These are phyloP conservation scores for Lasioglossum vierecki DNA, from an alignment of 2,888 invertebrate genomes.

Conservation along the genomic window DNA sequence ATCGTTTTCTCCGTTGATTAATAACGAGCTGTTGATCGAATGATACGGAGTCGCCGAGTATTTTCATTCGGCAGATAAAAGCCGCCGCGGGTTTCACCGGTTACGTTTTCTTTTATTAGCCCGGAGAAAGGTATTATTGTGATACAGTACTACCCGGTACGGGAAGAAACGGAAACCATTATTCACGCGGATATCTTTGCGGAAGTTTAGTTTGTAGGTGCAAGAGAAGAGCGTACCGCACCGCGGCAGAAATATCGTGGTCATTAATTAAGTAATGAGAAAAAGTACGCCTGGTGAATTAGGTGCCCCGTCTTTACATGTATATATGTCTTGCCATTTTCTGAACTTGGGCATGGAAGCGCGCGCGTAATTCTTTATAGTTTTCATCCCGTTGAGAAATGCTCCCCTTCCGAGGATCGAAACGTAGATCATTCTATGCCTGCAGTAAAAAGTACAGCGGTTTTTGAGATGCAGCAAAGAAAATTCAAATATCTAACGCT, in stretches of 20 bases:
- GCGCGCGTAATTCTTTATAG: neutral
- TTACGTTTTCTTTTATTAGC: slow-evolving; percentile 54
- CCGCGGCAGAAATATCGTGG: slow-evolving; percentile 22
- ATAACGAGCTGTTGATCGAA: slow-evolving; percentile 56
- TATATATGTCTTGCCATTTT: slow-evolving; percentile 16
- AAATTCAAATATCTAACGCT: neutral
- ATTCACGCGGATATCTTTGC: slow-evolving; percentile 58
- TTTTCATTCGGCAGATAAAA: slow-evolving; percentile 18
- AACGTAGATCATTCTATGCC: neutral
- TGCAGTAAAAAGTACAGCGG: neutral
- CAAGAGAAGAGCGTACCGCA: slow-evolving; percentile 18
- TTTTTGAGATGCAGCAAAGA: neutral
- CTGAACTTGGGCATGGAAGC: neutral
- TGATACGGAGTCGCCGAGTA: neutral
- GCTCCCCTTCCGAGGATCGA: neutral
- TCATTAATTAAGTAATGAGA: slow-evolving; percentile 48
- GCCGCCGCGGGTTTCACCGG: neutral
- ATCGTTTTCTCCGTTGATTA: slow-evolving; percentile 44
- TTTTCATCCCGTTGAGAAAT: slow-evolving; percentile 1
- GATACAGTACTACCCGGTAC: slow-evolving; percentile 49
- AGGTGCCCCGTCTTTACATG: slow-evolving; percentile 19
- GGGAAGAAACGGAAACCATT: slow-evolving; percentile 57
- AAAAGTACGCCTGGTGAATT: slow-evolving; percentile 34
- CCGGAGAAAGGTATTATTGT: slow-evolving; percentile 47
- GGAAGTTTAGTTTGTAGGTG: slow-evolving; percentile 48